Evolutionary conservation across 2,888 invertebrate genomes (phyloP), one percentile per base, ranked within the genome.

Genomic region (Gandaritis pyraliata): DNA sequence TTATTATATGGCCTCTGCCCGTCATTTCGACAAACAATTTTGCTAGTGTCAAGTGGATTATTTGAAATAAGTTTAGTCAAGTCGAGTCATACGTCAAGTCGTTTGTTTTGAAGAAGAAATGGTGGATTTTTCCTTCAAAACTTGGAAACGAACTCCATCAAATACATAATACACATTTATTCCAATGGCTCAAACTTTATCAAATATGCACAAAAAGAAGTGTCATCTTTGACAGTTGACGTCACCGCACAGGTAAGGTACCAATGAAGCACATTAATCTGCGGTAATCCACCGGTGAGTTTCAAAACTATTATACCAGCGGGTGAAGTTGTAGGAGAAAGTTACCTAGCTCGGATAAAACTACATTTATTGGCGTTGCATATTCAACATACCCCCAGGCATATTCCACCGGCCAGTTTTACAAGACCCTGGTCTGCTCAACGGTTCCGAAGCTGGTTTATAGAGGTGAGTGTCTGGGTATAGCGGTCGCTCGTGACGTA

Each of bases 341-440:
- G 91, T 92, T 90, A 81, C 75, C 72, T 79, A 71, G 72, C 76
- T 74, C 70, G 86, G 83, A 85, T 87, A 85, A 87, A 89, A 88
- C 88, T 84, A 86, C 87, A 85, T 89, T 90, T 89, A 90, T 88
- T 86, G 84, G 80, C 81, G 78, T 82, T 91, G 89, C 90, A 92
- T 92, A 91, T 92, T 91, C 91, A 92, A 86, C 79, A 81, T 80
- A 83, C 81, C 89, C 82, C 72, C 72, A 65, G 83, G 86, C 87
- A 72, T 74, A 77, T 71, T 67, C 71, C 65, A 62, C 55, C 61
- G 65, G 54, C 88, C 83, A 83, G 49, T 67, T 46, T 68, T 69
- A 16, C 54, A 13, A 71, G 80, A 82, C 57, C 79, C 58, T 74
- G 59, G 50, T 46, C 63, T 62, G 62, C 55, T 45, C 52, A 50